Base-by-base conservation (phyloP, 2,888 invertebrate genomes). In the Panzeria rudis region DNA sequence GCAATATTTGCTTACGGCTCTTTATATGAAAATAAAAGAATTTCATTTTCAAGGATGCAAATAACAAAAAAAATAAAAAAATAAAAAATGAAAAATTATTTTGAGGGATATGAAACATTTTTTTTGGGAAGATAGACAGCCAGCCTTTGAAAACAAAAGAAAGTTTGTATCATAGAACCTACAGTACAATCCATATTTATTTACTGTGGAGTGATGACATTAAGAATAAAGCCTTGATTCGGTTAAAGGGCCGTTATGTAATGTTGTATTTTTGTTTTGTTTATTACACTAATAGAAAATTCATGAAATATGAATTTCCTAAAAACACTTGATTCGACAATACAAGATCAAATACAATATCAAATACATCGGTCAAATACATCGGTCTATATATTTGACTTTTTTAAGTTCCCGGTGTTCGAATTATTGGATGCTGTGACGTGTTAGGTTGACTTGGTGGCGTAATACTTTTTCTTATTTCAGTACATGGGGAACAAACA, bases 1-100 rank as follows among this genome's bases (percentile, higher is more conserved):
- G 86, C 86, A 86, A 86, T 86, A 86, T 87, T 87, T 87, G 87
- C 87, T 87, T 82, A 84, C 59, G 86, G 86, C 87, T 79, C 71
- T 86, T 78, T 78, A 69, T 77, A 50, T 59, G 52, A 79, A 79
- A 80, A 80, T 72, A 80, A 76, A 86, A 52, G 77, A 75, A 80
- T 78, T 71, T 78, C 64, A 76, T 84, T 85, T 78, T 82, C 78
- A 73, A 85, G 85, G 78, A 85, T 82, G 62, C 15, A 73, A 73
- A 72, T 64, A 80, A 56, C 11, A 52, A 9, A 52, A 52, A 52
- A 23, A 52, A 6, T 20, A 8, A 77, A n/a, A n/a, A n/a, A 9
- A 78, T 50, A 84, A 72, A 72, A 72, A 47, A 84, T 35, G 35
- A 71, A 68, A 41, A 6, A 32, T 29, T 62, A 62, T 72, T 81